These are phyloP conservation scores for Agrenia bidenticulata DNA, from an alignment of 2,888 invertebrate species.

Conservation along the genomic window DNA sequence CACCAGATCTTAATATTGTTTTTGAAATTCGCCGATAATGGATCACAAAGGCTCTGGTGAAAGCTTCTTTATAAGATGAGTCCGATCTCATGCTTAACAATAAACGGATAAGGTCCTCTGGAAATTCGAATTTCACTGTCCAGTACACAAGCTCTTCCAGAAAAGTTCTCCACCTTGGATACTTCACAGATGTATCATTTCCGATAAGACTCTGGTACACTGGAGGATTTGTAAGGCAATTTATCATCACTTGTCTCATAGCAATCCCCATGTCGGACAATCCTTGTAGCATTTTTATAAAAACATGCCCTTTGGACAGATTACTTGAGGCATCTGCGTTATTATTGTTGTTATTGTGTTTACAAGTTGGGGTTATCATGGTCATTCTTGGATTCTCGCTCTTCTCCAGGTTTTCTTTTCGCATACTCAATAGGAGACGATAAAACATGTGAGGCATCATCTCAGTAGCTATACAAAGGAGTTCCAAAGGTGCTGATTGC, in stretches of 20 bases:
- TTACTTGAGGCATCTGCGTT: constrained; percentile 1
- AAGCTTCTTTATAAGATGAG: constrained; percentile 78
- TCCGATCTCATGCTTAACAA: constrained; percentile 93
- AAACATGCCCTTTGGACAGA: constrained; percentile 56
- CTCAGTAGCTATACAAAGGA: constrained; percentile 58
- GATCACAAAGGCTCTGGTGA: constrained; percentile 89
- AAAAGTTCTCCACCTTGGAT: constrained; percentile 63
- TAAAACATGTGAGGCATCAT: constrained; percentile 59
- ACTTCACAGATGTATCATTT: constrained; percentile 10
- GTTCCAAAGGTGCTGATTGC: constrained; percentile 55
- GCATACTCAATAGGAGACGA: constrained; percentile 58
- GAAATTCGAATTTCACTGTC: constrained; percentile 96
- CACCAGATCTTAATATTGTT: constrained; percentile 78
- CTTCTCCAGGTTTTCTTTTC: constrained; percentile 54
- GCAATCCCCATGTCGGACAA: constrained; percentile 60
- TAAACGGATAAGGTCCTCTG: constrained; percentile 92
- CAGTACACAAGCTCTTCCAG: constrained; percentile 96
- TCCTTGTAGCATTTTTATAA: constrained; percentile 58
- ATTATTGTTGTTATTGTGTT: constrained; percentile 13
- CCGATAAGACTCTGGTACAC: constrained; percentile 34
- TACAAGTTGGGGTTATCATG: background rate
- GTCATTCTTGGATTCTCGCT: background rate
- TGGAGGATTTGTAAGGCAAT: constrained; percentile 56
- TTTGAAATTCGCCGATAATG: constrained; percentile 93
- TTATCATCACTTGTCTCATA: constrained; percentile 59